These are phyloP conservation scores for Campopleginae sp. DNA, from an alignment of 2,888 invertebrate species.

Conservation along the genomic window DNA sequence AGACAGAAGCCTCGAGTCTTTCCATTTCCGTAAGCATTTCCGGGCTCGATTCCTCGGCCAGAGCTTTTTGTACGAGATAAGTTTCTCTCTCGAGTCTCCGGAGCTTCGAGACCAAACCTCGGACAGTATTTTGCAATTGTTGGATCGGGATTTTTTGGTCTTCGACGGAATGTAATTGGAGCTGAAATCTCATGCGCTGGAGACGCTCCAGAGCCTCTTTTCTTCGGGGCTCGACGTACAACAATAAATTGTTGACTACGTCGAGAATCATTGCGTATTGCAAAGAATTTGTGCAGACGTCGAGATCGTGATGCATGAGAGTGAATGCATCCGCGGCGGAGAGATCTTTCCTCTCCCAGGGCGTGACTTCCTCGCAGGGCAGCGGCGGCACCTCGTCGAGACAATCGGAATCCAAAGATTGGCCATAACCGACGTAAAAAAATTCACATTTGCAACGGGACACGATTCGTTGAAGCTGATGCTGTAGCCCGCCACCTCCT, in stretches of 20 bases:
- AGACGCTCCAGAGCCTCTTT: conserved; percentile 95
- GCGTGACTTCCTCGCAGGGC: conserved; percentile 89
- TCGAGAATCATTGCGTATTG: conserved; percentile 98
- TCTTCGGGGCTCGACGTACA: conserved; percentile 98
- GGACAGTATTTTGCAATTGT: conserved; percentile 91
- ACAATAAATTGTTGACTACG: conserved; percentile 97
- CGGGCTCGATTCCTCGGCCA: conserved; percentile 89
- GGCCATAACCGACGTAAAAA: conserved; percentile 97
- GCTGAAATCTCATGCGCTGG: conserved; percentile 96
- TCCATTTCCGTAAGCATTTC: conserved; percentile 89
- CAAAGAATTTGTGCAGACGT: conserved; percentile 98
- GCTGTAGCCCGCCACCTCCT: conserved; percentile 86
- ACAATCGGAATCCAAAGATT: conserved; percentile 88
- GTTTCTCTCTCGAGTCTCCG: conserved; percentile 95
- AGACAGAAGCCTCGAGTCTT: conserved; percentile 90
- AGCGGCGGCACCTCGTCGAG: conserved; percentile 89
- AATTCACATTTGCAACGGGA: conserved; percentile 99
- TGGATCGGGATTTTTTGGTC: conserved; percentile 97
- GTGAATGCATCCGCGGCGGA: conserved; percentile 98
- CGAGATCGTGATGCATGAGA: conserved; percentile 98
- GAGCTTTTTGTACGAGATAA: conserved; percentile 92
- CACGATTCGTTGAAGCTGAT: conserved; percentile 97
- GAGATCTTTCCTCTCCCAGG: conserved; percentile 91
- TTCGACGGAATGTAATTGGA: conserved; percentile 95
- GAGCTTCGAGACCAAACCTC: conserved; percentile 92